phyloP scores from a whole-genome alignment of 2,888 invertebrate genomes.

The Apocheima hispidaria region DNA sequence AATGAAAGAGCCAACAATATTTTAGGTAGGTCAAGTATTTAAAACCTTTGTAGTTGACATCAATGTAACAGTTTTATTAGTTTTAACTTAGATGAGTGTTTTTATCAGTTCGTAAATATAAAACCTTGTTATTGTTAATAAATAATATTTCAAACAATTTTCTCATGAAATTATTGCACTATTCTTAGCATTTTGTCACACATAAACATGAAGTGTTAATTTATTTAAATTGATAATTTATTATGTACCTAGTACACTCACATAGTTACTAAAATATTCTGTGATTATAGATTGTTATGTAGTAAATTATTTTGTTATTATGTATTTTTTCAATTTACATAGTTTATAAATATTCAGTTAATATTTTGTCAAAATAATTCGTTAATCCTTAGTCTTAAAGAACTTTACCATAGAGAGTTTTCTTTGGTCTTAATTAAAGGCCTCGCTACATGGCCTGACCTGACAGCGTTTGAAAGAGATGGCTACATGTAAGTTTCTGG shows the following conservation, averaged over 20 bases:
- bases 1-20: not conserved
- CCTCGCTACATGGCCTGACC: too few species aligned
- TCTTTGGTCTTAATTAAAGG: too few species aligned
- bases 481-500: too few species aligned
- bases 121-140: too few species aligned
- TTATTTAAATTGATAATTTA: not conserved
- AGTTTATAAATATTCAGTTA: not conserved
- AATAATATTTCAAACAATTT: too few species aligned
- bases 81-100: not conserved
- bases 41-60: too few species aligned
- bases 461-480: too few species aligned
- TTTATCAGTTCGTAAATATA: not conserved
- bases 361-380: too few species aligned
- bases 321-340: not conserved
- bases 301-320: constrained; percentile 38
- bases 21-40: not conserved
- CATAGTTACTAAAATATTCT: constrained; percentile 43
- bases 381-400: too few species aligned
- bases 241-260: constrained; percentile 5
- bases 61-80: not conserved
- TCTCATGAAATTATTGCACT: not conserved
- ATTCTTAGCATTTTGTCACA: not conserved
- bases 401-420: too few species aligned
- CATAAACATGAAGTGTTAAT: not conserved
- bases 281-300: constrained; percentile 32